These are phyloP conservation scores for Stegodyphus dumicola DNA, from an alignment of 1,140 invertebrate species.

Conservation along the genomic window DNA sequence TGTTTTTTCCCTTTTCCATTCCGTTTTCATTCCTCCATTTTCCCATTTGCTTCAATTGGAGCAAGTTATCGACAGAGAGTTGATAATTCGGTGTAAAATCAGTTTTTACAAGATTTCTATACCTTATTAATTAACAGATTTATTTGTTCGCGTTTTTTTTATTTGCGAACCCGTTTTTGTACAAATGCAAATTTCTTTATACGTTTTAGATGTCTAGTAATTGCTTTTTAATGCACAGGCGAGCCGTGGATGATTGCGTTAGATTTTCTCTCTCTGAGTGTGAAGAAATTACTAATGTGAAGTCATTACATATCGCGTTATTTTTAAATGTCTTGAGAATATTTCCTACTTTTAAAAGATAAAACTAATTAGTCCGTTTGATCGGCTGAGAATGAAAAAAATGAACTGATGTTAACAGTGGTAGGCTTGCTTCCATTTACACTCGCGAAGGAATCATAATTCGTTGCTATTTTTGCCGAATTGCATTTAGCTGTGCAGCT, in stretches of 20 bases:
- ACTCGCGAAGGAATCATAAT: too few relatives aligned
- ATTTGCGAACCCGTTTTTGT: constrained; percentile 12
- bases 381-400: too few relatives aligned
- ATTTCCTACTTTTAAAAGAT: too few relatives aligned
- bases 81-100: constrained; percentile 23
- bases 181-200: constrained; percentile 39
- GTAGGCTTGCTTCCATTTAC: too few relatives aligned
- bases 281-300: not conserved
- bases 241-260: not conserved
- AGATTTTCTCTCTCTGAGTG: not conserved
- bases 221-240: constrained; percentile 40
- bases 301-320: too few relatives aligned
- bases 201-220: constrained; percentile 23
- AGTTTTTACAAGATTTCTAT: constrained; percentile 35
- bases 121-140: constrained; percentile 32
- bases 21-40: too few relatives aligned
- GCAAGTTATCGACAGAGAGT: not conserved
- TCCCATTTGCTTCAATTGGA: not conserved
- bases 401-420: too few relatives aligned
- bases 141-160: not conserved
- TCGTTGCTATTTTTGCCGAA: too few relatives aligned
- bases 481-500: too few relatives aligned
- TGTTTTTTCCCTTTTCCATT: not conserved
- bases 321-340: too few relatives aligned
- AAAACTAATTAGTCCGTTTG: too few relatives aligned